Evolutionary conservation across 64 coral and sea anemone genomes (phyloP), one percentile per base, ranked within the genome.

Genomic region (Porites australiensis): DNA sequence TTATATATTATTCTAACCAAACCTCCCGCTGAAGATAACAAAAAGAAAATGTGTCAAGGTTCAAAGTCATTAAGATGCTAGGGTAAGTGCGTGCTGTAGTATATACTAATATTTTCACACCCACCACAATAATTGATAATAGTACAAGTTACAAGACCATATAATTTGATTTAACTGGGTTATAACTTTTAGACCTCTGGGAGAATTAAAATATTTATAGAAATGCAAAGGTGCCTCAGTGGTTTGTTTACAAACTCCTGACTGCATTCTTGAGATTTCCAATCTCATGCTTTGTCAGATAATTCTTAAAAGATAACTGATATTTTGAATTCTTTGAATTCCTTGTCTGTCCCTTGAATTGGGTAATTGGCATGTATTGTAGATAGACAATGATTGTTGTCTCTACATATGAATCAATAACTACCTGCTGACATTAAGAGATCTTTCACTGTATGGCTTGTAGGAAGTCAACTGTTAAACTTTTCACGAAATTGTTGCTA

Each of bases 361-460:
- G 81, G 81, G 22, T 69, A 84, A 84, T 68, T 84, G 63, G 63
- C 63, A 84, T 46, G 63, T 84, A 67, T 84, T 84, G 63, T 69
- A 12, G 79, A 45, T 83, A 46, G 7, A 37, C 60, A 21, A 62
- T 68, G 50, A 18, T 67, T 51, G 13, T 37, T 37, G 0, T 46
- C 45, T 8, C 14, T 7, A 13, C 7, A 20, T 9, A 13, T 59
- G 22, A 60, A 44, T 69, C 27, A 37, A 37, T 52, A 11, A 50
- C 19, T 49, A 52, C n/a, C 16, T 64, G 13, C 62, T 84, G 45
- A 69, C 47, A 69, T 69, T 49, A 21, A 16, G 19, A n/a, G 14
- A 6, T 59, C 64, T 83, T 65, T 16, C 10, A 2, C 0, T 19
- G 60, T 44, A 64, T 5, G 51, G 73, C 73, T 13, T 76, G 15